phyloP scores from a whole-genome alignment of 37 sponge, comb jelly and placozoan species.

The Agelas oroides region DNA sequence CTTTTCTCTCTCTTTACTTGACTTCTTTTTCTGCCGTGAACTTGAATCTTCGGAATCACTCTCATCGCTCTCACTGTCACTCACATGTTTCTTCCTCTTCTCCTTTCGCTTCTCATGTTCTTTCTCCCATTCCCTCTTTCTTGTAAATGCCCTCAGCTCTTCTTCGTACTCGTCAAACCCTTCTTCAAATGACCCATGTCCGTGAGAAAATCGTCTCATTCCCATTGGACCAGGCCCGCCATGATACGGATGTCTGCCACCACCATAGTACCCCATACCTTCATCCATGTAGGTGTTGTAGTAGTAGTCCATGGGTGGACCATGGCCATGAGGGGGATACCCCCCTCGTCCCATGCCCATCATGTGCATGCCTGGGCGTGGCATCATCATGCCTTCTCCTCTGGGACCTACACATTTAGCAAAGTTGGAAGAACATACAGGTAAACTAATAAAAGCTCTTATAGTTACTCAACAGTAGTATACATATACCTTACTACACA shows the following conservation, averaged over 20 bases:
- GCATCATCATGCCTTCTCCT: constrained; percentile 52
- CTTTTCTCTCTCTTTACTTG: constrained; percentile 29
- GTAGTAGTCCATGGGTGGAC: constrained; percentile 48
- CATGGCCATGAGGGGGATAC: neutral
- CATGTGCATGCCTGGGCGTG: neutral
- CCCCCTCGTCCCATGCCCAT: constrained; percentile 62
- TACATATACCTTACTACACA: no score
- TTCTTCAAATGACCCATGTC: constrained; percentile 8
- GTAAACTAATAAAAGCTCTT: neutral
- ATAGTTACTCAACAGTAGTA: no score
- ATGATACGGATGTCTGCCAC: constrained; percentile 13
- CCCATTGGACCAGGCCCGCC: constrained; percentile 17
- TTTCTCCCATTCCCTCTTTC: constrained; percentile 63
- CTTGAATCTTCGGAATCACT: constrained; percentile 11
- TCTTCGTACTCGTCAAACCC: constrained; percentile 74
- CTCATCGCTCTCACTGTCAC: constrained; percentile 23
- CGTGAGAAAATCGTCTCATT: constrained; percentile 37
- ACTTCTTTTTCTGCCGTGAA: neutral
- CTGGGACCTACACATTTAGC: neutral
- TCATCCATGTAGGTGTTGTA: constrained; percentile 59
- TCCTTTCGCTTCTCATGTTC: constrained; percentile 38
- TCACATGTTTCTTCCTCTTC: constrained; percentile 9
- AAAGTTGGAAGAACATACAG: neutral
- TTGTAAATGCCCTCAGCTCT: constrained; percentile 60
- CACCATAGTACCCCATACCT: constrained; percentile 49